Evolutionary conservation across 1,140 invertebrate species (phyloP).

Genomic region (Scaptomyza hsui): DNA sequence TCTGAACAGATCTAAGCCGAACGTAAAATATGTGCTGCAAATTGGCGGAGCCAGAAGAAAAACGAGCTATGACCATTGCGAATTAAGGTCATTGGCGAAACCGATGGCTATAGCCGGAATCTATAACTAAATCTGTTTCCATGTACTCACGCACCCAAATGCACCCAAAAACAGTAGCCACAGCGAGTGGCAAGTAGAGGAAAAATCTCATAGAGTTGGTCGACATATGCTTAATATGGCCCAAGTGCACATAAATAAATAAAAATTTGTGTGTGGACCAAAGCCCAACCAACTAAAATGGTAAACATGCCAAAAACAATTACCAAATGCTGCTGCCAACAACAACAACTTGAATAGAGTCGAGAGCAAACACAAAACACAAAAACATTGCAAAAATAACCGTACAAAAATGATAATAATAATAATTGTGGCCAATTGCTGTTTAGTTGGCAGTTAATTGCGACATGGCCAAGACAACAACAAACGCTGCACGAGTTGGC

Average conservation of each 20-base stretch:
- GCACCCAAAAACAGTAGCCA: constrained; percentile 42
- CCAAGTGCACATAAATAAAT: constrained; percentile 54
- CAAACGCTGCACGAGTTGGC: constrained; percentile 35
- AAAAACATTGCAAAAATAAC: constrained; percentile 39
- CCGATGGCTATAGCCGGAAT: constrained; percentile 30
- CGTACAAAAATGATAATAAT: constrained; percentile 75
- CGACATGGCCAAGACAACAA: constrained; percentile 65
- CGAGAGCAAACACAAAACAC: constrained; percentile 29
- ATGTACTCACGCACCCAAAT: constrained; percentile 44
- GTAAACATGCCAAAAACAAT: constrained; percentile 80
- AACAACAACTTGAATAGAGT: constrained; percentile 36
- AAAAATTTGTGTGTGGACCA: constrained; percentile 22
- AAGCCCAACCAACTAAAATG: constrained; percentile 41
- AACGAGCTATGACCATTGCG: constrained; percentile 64
- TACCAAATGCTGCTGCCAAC: constrained; percentile 60
- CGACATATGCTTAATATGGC: constrained; percentile 56
- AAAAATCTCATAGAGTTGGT: constrained; percentile 32
- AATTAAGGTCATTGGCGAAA: constrained; percentile 73
- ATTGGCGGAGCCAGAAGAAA: constrained; percentile 69
- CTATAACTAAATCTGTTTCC: constrained; percentile 22
- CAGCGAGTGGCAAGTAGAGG: constrained; percentile 9
- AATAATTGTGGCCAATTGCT: constrained; percentile 81
- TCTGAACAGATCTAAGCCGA: constrained; percentile 23
- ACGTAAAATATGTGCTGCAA: constrained; percentile 68
- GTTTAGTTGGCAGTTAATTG: constrained; percentile 81